Conservation (phyloP, 1,140 invertebrate genomes). For the Drosophila pandora region DNA sequence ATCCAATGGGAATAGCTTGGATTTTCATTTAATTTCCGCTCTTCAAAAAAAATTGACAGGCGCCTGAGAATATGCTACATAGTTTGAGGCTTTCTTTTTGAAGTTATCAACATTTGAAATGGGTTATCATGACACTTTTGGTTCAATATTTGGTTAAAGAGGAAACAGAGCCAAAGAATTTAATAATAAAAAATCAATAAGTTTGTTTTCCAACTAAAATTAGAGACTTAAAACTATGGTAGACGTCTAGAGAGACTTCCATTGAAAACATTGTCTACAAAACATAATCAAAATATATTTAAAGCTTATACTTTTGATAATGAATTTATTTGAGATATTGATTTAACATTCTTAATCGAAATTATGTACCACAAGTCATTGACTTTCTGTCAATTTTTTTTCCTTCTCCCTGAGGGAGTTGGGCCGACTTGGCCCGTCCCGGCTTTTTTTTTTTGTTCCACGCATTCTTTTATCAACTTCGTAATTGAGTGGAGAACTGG, state of each 20-base stretch:
- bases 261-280: no score
- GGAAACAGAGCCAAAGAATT: background rate
- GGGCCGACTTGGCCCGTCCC: slow-evolving; percentile 16
- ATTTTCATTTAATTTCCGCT: slow-evolving; percentile 19
- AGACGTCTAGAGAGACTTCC: background rate
- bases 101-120: background rate
- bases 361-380: slow-evolving; percentile 31
- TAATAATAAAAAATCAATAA: background rate
- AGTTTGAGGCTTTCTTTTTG: background rate
- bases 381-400: slow-evolving; percentile 18
- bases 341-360: background rate
- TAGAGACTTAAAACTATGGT: background rate
- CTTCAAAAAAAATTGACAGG: slow-evolving; percentile 7
- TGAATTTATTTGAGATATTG: background rate
- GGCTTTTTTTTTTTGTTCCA: slow-evolving; percentile 10
- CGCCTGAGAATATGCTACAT: slow-evolving; percentile 59
- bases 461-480: slow-evolving; percentile 41
- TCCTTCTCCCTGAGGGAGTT: slow-evolving; percentile 10
- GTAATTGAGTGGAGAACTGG: slow-evolving; percentile 41
- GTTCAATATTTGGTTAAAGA: background rate
- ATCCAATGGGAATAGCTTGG: slow-evolving; percentile 1
- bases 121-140: background rate
- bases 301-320: no score
- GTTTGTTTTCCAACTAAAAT: background rate
- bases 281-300: no score